These are phyloP conservation scores for Salarias fasciatus DNA, from an alignment of 2,797 vertebrate genomes.

Conservation along the genomic window DNA sequence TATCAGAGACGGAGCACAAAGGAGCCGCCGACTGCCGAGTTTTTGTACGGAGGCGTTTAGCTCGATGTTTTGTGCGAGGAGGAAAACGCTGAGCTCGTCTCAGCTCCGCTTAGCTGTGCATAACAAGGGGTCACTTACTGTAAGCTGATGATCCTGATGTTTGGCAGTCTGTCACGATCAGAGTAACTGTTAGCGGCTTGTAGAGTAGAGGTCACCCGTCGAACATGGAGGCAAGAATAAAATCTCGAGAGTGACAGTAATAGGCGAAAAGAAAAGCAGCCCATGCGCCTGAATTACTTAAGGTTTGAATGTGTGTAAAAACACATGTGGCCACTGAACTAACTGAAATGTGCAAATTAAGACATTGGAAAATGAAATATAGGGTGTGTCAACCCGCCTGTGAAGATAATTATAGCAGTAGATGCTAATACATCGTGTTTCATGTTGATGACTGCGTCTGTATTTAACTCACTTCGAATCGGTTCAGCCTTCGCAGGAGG, in stretches of 20 bases:
- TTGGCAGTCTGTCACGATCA: slow-evolving; percentile 21
- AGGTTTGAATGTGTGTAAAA: no score
- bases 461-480: no score
- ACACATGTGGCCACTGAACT: no score
- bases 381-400: no score
- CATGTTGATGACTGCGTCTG: no score
- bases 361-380: no score
- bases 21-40: slow-evolving; percentile 5
- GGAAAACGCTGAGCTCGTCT: slow-evolving; percentile 26
- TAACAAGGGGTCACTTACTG: slow-evolving; percentile 17
- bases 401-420: no score
- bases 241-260: not conserved
- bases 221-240: slow-evolving; percentile 3
- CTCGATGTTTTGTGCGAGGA: slow-evolving; percentile 4
- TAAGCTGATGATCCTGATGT: slow-evolving; percentile 32
- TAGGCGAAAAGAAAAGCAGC: not conserved
- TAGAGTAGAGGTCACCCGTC: slow-evolving; percentile 32
- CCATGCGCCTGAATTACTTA: no score
- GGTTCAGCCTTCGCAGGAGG: no score
- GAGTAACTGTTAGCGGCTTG: slow-evolving; percentile 31
- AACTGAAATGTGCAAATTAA: no score
- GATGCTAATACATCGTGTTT: no score
- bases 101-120: slow-evolving; percentile 17
- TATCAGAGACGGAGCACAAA: not conserved
- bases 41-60: not conserved